Percentiles rank a stretch among this genome's conserved stretches.
Evolutionary conservation across 2,113 vertebrate genomes (phyloP).

Genomic region (Tylochromis polylepis): DNA sequence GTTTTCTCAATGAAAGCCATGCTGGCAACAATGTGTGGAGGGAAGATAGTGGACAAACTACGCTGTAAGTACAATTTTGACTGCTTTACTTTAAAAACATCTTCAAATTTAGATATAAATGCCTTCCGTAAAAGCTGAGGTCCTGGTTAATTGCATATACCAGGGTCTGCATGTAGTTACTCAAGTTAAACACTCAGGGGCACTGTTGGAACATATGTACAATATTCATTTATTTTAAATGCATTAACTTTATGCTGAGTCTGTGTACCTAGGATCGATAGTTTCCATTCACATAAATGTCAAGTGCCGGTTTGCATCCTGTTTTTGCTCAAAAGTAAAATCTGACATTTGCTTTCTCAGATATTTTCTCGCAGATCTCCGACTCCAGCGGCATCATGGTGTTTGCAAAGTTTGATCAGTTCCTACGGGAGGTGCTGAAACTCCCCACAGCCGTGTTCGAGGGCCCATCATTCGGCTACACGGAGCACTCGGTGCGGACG

Average conservation of each 20-base stretch:
- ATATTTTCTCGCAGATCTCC: conserved; percentile 95
- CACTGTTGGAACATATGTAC: neutral
- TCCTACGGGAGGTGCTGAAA: conserved; percentile 88
- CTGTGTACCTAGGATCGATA: neutral
- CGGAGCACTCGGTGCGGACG: conserved; percentile 84
- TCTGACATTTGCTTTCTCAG: conserved; percentile 64
- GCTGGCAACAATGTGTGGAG: conserved; percentile 95
- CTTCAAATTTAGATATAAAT: neutral
- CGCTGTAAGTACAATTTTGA: conserved; percentile 82
- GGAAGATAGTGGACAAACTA: conserved; percentile 96
- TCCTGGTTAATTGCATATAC: neutral
- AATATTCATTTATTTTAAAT: neutral
- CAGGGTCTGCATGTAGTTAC: conserved; percentile 4
- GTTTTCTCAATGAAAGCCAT: conserved; percentile 99
- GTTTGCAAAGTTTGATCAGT: conserved; percentile 92
- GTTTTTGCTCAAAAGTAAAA: neutral
- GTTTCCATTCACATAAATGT: neutral
- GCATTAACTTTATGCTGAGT: neutral
- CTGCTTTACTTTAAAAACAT: neutral
- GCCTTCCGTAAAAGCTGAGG: neutral
- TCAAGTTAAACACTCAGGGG: conserved; percentile 25
- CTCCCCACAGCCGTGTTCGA: conserved; percentile 96
- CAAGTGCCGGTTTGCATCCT: neutral
- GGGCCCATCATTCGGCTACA: conserved; percentile 96
- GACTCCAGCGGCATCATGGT: conserved; percentile 89